Evolutionary conservation across 2,888 invertebrate species (phyloP), one percentile per base, ranked within the genome.

Genomic region (Pseudanteris insignis): DNA sequence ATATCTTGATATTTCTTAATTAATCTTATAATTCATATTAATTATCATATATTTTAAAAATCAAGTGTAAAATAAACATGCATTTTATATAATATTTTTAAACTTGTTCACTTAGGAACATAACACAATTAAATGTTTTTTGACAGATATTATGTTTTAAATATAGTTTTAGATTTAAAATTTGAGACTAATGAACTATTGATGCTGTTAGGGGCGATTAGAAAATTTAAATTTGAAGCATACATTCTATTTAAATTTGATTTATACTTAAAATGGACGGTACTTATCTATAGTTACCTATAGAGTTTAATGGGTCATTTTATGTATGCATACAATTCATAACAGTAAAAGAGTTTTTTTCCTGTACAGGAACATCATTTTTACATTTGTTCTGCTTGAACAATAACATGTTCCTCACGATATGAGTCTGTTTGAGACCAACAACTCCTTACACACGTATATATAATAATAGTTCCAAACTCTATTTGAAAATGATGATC

Each of bases 391-490:
- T 94, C 93, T 4, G 87, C 85, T 81, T 94, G 93, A 67, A 93
- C 86, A 50, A 92, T 79, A 9, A 91, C 85, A 54, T 84, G 83
- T 81, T 94, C 94, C 64, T 86, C 84, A 48, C 88, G 86, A 67
- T 85, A 83, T 28, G 83, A 83, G 68, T 89, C 89, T 2, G 85
- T 85, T 0, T 86, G 82, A 44, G 86, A 85, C 94, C 94, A 94
- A 80, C 95, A 95, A 74, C 92, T 94, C 70, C 86, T 86, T 26
- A 86, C 82, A 77, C 95, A 96, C 1, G 94, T 91, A 76, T 88
- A 94, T 9, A 94, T 82, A 8, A 94, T 81, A 1, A 93, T 89
- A n/a, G 92, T 93, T 5, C 94, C 91, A 77, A 91, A 94, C 79
- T 95, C 94, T 6, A 84, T 79, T 33, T 79, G 73, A 8, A 83